phyloP scores from a whole-genome alignment of 2,113 vertebrate genomes.

The Formicarius rufipectus region DNA sequence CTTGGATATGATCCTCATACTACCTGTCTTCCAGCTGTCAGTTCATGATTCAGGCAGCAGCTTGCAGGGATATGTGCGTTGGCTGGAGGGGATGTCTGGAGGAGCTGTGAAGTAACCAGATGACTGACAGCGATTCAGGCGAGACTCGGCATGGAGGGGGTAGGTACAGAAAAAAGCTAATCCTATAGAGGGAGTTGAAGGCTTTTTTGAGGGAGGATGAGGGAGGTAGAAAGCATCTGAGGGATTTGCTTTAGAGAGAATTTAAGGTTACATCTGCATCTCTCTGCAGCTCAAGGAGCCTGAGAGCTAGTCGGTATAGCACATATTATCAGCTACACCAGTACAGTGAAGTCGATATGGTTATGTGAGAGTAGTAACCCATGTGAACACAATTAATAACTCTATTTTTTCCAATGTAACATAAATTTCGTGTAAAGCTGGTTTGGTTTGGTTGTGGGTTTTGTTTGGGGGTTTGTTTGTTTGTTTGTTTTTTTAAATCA shows the following conservation, averaged over 20 bases:
- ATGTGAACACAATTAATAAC: not conserved
- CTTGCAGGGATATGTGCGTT: not conserved
- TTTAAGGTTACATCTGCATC: conserved; percentile 10
- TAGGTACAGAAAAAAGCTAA: conserved; percentile 8
- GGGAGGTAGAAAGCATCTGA: not conserved
- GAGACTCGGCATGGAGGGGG: not conserved
- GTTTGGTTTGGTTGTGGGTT: not conserved
- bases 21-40: conserved; percentile 22
- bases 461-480: not conserved
- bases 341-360: not conserved
- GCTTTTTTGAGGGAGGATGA: not conserved
- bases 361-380: not conserved
- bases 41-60: not conserved
- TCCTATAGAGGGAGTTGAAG: conserved; percentile 29
- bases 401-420: not conserved
- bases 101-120: not conserved
- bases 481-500: not conserved
- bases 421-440: not conserved
- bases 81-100: conserved; percentile 34
- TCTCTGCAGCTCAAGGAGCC: not conserved
- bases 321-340: not conserved
- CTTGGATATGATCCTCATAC: not conserved
- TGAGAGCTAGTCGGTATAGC: not conserved
- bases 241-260: conserved; percentile 18
- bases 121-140: conserved; percentile 15